A percentile compares a stretch with the other conserved stretches of the same genome.
These are phyloP conservation scores for Ageneiosus marmoratus DNA, from an alignment of 2,113 vertebrate genomes.

Conservation along the genomic window DNA sequence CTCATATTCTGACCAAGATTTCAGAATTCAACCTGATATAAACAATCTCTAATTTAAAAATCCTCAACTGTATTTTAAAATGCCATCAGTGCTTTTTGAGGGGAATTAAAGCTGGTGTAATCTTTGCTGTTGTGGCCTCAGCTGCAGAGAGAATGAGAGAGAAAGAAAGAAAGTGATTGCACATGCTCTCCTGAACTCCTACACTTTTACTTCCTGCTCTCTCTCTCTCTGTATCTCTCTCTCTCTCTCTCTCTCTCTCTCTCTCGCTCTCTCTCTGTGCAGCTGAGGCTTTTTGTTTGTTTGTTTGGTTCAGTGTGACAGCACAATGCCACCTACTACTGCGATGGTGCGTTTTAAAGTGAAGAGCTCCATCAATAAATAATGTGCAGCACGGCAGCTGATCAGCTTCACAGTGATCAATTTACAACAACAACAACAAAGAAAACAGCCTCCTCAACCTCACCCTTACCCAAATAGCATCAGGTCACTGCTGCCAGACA, in stretches of 20 bases:
- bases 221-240: background rate
- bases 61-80: too few species aligned
- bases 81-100: too few species aligned
- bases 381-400: constrained; percentile 33
- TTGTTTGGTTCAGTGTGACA: constrained; percentile 46
- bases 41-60: too few species aligned
- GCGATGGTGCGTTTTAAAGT: constrained; percentile 57
- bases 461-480: background rate
- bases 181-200: too few species aligned
- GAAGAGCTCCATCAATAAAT: constrained; percentile 55
- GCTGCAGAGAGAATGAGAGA: background rate
- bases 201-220: too few species aligned
- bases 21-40: too few species aligned
- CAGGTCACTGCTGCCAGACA: constrained; percentile 25
- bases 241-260: background rate
- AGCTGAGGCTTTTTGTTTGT: background rate
- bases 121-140: too few species aligned
- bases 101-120: too few species aligned
- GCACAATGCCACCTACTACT: constrained; percentile 56
- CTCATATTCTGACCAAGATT: too few species aligned
- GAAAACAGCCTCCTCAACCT: background rate
- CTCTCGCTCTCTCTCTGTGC: constrained; percentile 4
- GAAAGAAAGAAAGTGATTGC: too few species aligned
- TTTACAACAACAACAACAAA: constrained; percentile 38
- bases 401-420: constrained; percentile 44